Evolutionary conservation across 2,888 invertebrate genomes (phyloP).

Genomic region (Lypha dubia): DNA sequence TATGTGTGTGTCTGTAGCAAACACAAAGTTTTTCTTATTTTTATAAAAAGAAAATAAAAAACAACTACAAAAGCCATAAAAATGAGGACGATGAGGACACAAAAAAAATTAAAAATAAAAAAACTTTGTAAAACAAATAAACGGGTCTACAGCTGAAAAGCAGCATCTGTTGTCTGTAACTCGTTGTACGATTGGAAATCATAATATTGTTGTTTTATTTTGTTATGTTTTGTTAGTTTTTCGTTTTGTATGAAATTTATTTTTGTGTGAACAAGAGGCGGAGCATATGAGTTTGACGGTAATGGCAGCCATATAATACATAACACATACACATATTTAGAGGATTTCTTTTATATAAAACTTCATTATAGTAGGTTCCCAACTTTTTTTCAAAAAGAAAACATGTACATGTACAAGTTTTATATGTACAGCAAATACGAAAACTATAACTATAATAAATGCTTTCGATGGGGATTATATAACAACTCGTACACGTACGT

Average conservation of each 20-base stretch:
- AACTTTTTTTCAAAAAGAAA: conserved; percentile 4
- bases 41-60: background rate
- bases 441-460: background rate
- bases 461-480: background rate
- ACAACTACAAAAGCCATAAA: conserved; percentile 2
- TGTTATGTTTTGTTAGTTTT: conserved; percentile 40
- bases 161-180: conserved; percentile 46
- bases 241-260: conserved; percentile 1
- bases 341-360: no score
- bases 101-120: background rate
- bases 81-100: background rate
- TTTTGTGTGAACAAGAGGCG: conserved; percentile 59
- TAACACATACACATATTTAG: no score
- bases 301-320: conserved; percentile 38
- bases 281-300: conserved; percentile 53
- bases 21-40: background rate
- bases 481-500: background rate
- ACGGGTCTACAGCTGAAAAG: conserved; percentile 23
- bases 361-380: conserved; percentile 19
- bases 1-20: background rate
- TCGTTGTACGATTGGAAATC: conserved; percentile 51
- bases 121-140: conserved; percentile 26
- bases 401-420: no score
- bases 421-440: no score
- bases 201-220: conserved; percentile 50